Conservation (phyloP, 2,888 invertebrate genomes). For the Drosophila mercatorum region DNA sequence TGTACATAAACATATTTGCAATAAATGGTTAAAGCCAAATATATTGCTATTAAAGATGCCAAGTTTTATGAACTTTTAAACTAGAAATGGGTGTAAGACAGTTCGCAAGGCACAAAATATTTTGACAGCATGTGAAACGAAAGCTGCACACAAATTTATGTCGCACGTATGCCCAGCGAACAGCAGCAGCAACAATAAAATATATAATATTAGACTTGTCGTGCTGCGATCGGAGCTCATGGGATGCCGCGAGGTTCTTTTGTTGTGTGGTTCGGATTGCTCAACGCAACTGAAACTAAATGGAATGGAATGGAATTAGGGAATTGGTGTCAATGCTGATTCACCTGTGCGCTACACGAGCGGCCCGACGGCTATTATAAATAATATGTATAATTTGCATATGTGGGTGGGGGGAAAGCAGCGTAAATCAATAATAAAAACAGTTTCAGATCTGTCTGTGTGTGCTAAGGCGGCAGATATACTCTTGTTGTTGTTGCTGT, state of each 20-base stretch:
- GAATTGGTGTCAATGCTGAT: constrained; percentile 53
- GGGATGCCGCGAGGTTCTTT: constrained; percentile 13
- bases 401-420: constrained; percentile 14
- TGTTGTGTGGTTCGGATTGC: constrained; percentile 36
- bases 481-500: constrained; percentile 33
- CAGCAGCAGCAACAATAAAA: constrained; percentile 29
- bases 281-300: constrained; percentile 23
- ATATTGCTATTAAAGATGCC: constrained; percentile 42
- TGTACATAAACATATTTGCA: constrained; percentile 9
- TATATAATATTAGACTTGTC: constrained; percentile 15
- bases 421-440: constrained; percentile 65
- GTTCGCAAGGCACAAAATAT: constrained; percentile 32
- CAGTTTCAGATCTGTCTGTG: constrained; percentile 14
- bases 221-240: constrained; percentile 2
- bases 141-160: constrained; percentile 38
- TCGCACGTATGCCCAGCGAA: constrained; percentile 29
- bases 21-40: constrained; percentile 9
- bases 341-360: constrained; percentile 73
- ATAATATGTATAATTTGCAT: constrained; percentile 52
- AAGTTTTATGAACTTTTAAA: constrained; percentile 43
- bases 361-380: constrained; percentile 58
- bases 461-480: constrained; percentile 53
- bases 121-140: constrained; percentile 43
- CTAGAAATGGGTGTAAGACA: constrained; percentile 18
- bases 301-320: constrained; percentile 5